phyloP scores from a whole-genome alignment of 2,113 vertebrate species.

The Oryzias curvinotus region DNA sequence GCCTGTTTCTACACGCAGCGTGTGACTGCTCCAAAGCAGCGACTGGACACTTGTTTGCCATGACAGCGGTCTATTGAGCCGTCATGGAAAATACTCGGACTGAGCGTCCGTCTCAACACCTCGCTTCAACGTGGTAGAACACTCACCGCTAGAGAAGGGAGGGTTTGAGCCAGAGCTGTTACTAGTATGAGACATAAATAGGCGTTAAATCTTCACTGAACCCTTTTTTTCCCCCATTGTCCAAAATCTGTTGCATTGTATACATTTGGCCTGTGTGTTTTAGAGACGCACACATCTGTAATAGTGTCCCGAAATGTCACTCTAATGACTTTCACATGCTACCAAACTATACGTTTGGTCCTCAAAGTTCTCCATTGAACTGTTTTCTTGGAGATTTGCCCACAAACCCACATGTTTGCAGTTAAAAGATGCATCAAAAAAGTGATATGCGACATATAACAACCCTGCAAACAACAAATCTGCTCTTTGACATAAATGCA shows the following conservation, averaged over 20 bases:
- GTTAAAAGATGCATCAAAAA: conserved; percentile 14
- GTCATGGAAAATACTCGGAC: conserved; percentile 41
- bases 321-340: conserved; percentile 22
- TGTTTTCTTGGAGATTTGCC: neutral
- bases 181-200: neutral
- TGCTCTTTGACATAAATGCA: conserved; percentile 18
- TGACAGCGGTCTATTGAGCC: conserved; percentile 5
- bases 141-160: conserved; percentile 4
- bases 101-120: conserved; percentile 39
- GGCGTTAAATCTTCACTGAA: neutral
- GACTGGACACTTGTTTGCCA: neutral
- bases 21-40: neutral
- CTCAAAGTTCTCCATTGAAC: neutral
- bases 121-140: conserved; percentile 26
- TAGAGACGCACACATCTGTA: conserved; percentile 44
- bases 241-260: neutral
- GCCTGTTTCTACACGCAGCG: neutral
- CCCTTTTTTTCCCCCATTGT: too few relatives aligned
- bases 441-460: conserved; percentile 6
- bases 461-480: conserved; percentile 9
- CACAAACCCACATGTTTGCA: conserved; percentile 1
- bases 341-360: neutral
- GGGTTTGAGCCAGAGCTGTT: conserved; percentile 17
- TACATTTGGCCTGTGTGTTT: conserved; percentile 23
- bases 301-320: conserved; percentile 25